Evolutionary conservation across 2,888 invertebrate genomes (phyloP).

Genomic region (Monopis laevigella): DNA sequence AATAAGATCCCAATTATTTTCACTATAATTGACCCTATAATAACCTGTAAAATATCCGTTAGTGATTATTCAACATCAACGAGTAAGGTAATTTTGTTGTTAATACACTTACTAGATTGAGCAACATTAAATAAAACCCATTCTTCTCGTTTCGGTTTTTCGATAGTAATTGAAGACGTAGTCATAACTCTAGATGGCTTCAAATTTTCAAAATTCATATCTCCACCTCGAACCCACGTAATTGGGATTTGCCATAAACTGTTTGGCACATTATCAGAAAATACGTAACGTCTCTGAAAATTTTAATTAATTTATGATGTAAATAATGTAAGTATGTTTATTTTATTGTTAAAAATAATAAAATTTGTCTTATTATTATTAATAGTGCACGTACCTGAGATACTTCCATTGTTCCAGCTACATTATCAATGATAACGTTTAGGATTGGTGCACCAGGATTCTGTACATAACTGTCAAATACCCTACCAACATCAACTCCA

Average conservation of each 20-base stretch:
- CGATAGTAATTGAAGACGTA: conserved; percentile 20
- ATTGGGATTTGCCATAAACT: conserved; percentile 51
- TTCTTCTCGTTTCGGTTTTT: conserved; percentile 33
- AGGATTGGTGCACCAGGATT: conserved; percentile 70
- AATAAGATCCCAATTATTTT: conserved; percentile 63
- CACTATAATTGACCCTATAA: conserved; percentile 75
- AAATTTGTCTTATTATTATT: conserved; percentile 3
- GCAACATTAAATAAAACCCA: conserved; percentile 69
- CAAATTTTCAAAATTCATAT: conserved; percentile 38
- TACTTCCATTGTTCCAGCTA: conserved; percentile 32
- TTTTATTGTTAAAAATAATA: conserved; percentile 10
- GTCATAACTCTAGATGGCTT: conserved; percentile 39
- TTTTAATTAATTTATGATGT: background rate
- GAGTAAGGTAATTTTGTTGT: background rate
- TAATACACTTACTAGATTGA: conserved; percentile 38
- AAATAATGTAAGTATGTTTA: background rate
- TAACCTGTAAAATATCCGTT: conserved; percentile 57
- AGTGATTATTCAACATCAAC: background rate
- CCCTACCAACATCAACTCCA: conserved; percentile 34
- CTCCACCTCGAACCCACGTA: conserved; percentile 45
- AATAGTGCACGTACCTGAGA: conserved; percentile 51
- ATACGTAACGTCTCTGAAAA: conserved; percentile 39
- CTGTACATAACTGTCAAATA: conserved; percentile 71
- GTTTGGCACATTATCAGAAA: conserved; percentile 27
- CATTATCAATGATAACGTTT: conserved; percentile 47